Base-by-base conservation (phyloP, 1,140 invertebrate genomes). In the Phymastichus coffea region DNA sequence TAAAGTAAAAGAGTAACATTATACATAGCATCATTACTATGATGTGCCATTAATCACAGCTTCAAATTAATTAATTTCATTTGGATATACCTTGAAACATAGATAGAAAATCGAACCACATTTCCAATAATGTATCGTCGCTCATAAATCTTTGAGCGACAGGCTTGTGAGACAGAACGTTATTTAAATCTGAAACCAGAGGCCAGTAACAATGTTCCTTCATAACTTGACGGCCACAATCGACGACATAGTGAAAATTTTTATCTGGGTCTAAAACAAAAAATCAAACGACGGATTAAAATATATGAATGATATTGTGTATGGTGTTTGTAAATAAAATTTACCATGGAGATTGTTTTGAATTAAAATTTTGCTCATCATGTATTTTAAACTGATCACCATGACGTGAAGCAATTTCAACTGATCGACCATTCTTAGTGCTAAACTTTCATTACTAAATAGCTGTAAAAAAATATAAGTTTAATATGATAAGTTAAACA, bases 171-270 rank as follows among this genome's bases (percentile, higher is more conserved):
- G 93, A 94, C 1, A 99, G 81, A n/a, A 98, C 90, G 78, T 98
- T 98, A 72, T 97, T 98, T 33, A 99, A 86, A 82, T 99, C 96
- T 1, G 94, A 97, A 33, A 98, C 93, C 3, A 98, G 81, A 10
- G 96, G 95, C 95, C 95, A 98, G 79, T 97, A 98, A 80, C 94
- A 97, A 78, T 98, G 96, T 70, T 97, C 93, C 77, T 94, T 96
- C 93, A 98, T 97, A 4, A 97, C 91, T 63, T 89, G 84, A 63
- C 89, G 84, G 12, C 87, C 89, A 75, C 95, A 98, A 71, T 97
- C 94, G 6, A 98, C 95, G n/a, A 98, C 94, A 67, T 85, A 87
- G 73, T 95, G 93, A 66, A 87, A 88, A 76, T 94, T 95, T 66
- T 87, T 86, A 15, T 85, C 82, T 26, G 87, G 84, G 81, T 92